Evolutionary conservation across 1,140 invertebrate species (phyloP).

Genomic region (Andrena cerasifolii): DNA sequence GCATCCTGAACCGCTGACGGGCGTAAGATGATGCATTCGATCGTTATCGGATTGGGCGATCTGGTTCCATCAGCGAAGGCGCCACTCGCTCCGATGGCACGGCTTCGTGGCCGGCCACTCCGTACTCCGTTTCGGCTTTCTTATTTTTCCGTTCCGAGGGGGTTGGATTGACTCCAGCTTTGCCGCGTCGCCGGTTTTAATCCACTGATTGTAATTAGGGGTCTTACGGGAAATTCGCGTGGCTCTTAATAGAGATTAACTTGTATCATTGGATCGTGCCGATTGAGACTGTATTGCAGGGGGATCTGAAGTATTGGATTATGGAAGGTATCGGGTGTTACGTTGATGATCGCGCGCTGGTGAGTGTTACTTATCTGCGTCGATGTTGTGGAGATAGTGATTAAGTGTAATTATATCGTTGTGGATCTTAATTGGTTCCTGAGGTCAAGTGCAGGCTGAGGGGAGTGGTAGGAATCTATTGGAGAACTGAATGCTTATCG

Average conservation of each 20-base stretch:
- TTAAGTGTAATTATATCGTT: background rate
- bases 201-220: background rate
- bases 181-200: background rate
- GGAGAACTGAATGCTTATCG: no score
- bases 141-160: background rate
- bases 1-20: background rate
- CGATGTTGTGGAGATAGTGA: background rate
- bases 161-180: no score
- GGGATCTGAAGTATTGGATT: background rate
- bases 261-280: background rate
- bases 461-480: no score
- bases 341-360: background rate
- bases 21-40: background rate
- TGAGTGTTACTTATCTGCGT: constrained; percentile 1
- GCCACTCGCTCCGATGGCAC: background rate
- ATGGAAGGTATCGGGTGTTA: background rate
- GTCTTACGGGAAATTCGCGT: background rate
- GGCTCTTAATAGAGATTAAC: constrained; percentile 3
- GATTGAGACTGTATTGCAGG: background rate
- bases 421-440: background rate
- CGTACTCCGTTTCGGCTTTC: background rate
- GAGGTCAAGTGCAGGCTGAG: no score
- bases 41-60: constrained; percentile 20
- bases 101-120: background rate
- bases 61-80: background rate